These are phyloP conservation scores for Nebria brevicollis DNA, from an alignment of 2,888 invertebrate species.

Conservation along the genomic window DNA sequence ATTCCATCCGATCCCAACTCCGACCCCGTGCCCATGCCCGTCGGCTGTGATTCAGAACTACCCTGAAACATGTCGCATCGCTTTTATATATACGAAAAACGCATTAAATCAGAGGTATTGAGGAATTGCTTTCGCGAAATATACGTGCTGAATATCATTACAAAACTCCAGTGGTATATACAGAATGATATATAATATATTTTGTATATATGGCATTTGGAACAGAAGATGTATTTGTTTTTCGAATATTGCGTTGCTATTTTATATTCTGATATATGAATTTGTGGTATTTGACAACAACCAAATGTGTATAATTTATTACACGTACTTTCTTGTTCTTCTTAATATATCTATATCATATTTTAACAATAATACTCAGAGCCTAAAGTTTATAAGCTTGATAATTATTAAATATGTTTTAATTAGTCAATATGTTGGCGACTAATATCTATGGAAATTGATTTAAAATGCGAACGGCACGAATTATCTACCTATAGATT, in stretches of 20 bases:
- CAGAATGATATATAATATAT: background rate
- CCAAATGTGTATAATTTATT: too few species aligned
- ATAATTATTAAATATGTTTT: too few species aligned
- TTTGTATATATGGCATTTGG: background rate
- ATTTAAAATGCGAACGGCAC: too few species aligned
- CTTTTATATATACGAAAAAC: constrained; percentile 24
- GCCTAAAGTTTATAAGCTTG: constrained; percentile 11
- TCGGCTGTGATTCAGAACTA: background rate
- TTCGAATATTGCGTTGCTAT: background rate
- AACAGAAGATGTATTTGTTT: constrained; percentile 4
- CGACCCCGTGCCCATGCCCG: constrained; percentile 4
- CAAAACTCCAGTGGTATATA: constrained; percentile 6
- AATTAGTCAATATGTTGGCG: too few species aligned
- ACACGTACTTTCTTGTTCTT: too few species aligned
- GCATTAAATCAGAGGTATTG: constrained; percentile 37
- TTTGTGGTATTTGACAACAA: background rate
- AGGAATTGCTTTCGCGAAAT: constrained; percentile 18
- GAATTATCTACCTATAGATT: too few species aligned
- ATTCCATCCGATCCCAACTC: background rate
- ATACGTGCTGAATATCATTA: constrained; percentile 21
- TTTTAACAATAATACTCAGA: background rate
- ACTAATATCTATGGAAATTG: too few species aligned
- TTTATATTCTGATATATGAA: background rate
- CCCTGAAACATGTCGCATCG: background rate
- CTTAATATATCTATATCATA: too few species aligned